Evolutionary conservation across 2,797 vertebrate genomes (phyloP).

Genomic region (Sparidentex hasta): DNA sequence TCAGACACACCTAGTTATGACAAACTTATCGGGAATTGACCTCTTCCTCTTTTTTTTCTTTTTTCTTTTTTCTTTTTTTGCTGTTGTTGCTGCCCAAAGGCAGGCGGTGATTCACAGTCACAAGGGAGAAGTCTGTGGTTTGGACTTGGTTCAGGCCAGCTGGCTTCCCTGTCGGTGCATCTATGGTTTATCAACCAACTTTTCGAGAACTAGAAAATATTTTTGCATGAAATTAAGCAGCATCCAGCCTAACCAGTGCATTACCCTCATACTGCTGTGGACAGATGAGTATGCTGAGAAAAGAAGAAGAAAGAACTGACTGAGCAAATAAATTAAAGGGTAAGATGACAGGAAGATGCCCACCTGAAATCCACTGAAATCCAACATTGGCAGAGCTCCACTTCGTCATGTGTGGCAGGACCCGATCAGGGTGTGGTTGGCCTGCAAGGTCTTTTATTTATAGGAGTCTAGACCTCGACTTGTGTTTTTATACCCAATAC

Average conservation of each 20-base stretch:
- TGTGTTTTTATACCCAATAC: constrained; percentile 60
- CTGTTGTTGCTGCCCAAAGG: constrained; percentile 35
- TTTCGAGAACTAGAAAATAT: constrained; percentile 31
- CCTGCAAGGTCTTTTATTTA: constrained; percentile 49
- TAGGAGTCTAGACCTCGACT: constrained; percentile 45
- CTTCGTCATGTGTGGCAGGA: neutral
- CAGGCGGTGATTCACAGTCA: constrained; percentile 65
- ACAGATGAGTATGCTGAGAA: neutral
- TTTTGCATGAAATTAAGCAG: constrained; percentile 9
- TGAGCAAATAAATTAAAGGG: neutral
- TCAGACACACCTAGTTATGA: constrained; percentile 40
- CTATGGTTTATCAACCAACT: constrained; percentile 23
- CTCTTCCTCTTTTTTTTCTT: neutral
- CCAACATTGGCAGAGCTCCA: constrained; percentile 20
- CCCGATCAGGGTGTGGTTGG: constrained; percentile 42
- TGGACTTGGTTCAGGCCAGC: constrained; percentile 66
- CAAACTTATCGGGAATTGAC: constrained; percentile 1
- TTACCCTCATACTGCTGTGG: neutral
- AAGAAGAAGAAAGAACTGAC: neutral
- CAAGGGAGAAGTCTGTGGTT: constrained; percentile 66
- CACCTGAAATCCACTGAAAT: constrained; percentile 10
- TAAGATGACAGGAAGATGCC: neutral
- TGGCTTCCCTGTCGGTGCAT: constrained; percentile 40
- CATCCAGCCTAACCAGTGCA: neutral
- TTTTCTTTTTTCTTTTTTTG: neutral